Conservation (phyloP, 1,140 invertebrate genomes). For the Bradynema listronoti region DNA sequence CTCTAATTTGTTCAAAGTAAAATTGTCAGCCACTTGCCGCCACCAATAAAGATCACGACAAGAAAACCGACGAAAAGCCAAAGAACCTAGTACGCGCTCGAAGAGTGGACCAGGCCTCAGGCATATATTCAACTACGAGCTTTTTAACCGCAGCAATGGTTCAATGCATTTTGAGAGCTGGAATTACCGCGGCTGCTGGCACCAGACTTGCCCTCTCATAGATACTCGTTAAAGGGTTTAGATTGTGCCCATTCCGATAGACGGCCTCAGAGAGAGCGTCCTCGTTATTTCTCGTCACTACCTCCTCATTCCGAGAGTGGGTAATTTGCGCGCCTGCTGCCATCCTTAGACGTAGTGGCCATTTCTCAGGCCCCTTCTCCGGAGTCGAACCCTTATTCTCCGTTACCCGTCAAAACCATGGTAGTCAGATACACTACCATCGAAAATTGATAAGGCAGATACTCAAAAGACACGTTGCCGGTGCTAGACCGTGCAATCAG, state of each 20-base stretch:
- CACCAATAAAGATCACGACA: no score
- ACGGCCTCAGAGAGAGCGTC: constrained; percentile 70
- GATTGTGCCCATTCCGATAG: constrained; percentile 81
- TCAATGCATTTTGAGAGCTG: constrained; percentile 82
- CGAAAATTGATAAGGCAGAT: constrained; percentile 79
- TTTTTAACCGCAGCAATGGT: constrained; percentile 65
- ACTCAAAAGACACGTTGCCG: constrained; percentile 76
- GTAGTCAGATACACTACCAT: constrained; percentile 72
- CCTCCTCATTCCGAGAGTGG: constrained; percentile 71
- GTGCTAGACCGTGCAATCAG: constrained; percentile 70
- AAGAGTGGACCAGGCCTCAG: constrained; percentile 16
- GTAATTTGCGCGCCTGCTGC: constrained; percentile 81
- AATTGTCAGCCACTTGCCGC: no score
- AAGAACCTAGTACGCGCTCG: constrained; percentile 21
- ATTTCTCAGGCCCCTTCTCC: constrained; percentile 65
- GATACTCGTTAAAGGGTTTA: constrained; percentile 79
- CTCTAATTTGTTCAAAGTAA: constrained; percentile 79
- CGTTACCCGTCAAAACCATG: constrained; percentile 73
- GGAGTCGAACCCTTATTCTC: constrained; percentile 64
- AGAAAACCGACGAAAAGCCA: constrained; percentile 17
- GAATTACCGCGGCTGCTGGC: constrained; percentile 72
- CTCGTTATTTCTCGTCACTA: constrained; percentile 81
- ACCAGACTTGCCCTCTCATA: constrained; percentile 78
- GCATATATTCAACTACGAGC: constrained; percentile 60
- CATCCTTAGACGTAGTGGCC: constrained; percentile 85